A percentile compares a stretch with the other conserved stretches of the same genome.
phyloP scores from a whole-genome alignment of 30 jellyfish, hydroid and myxozoan genomes.

The Euphysa ruthae region DNA sequence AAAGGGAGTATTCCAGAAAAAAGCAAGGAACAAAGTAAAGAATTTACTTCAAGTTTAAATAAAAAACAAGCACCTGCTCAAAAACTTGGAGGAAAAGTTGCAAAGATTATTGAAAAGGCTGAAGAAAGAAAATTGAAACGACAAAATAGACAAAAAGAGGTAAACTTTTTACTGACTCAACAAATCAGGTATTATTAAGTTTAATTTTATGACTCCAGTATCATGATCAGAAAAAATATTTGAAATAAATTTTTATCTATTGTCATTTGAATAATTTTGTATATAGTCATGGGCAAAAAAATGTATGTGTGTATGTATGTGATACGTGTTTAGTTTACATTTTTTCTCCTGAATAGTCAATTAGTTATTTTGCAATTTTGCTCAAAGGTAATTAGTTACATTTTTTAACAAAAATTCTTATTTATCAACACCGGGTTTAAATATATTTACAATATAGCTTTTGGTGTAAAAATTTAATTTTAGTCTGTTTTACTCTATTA shows the following conservation, averaged over 20 bases:
- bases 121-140: slow-evolving; percentile 79
- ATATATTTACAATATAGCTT: no score
- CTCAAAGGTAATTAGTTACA: no score
- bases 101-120: slow-evolving; percentile 91
- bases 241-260: neutral
- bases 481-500: no score
- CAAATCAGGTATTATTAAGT: neutral
- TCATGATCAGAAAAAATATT: neutral
- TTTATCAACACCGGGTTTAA: no score
- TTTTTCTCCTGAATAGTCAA: no score
- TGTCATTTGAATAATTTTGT: no score
- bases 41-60: slow-evolving; percentile 11
- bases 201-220: neutral
- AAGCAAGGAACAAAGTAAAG: neutral
- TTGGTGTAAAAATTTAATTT: no score
- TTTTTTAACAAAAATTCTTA: no score
- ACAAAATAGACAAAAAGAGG: slow-evolving; percentile 82
- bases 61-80: slow-evolving; percentile 20
- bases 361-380: no score
- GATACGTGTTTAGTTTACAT: no score
- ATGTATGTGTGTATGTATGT: no score
- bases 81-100: slow-evolving; percentile 66
- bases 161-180: neutral
- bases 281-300: no score
- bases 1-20: slow-evolving; percentile 3